These are phyloP conservation scores for Ptilorrhoa leucosticta DNA, from an alignment of 2,113 vertebrate genomes.

Conservation along the genomic window DNA sequence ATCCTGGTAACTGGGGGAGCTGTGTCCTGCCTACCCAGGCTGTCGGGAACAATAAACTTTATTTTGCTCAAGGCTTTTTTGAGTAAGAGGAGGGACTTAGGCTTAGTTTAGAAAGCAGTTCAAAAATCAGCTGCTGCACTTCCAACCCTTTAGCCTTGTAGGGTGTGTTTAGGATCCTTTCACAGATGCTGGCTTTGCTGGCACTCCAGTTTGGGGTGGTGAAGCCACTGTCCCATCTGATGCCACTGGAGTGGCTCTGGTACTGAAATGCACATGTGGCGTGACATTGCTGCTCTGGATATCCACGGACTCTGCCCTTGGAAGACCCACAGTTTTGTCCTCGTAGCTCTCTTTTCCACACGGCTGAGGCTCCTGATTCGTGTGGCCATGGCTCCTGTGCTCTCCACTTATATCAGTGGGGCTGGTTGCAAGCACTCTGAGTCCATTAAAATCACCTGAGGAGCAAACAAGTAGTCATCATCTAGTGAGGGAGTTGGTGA, in stretches of 20 bases:
- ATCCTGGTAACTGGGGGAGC: not conserved
- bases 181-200: accelerated
- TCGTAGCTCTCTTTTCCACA: not conserved
- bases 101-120: not conserved
- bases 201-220: not conserved
- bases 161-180: not conserved
- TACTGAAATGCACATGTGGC: accelerated
- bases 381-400: accelerated
- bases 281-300: not conserved
- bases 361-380: not conserved
- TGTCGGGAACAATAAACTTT: not conserved
- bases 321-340: not conserved
- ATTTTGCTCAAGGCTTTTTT: not conserved
- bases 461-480: not conserved
- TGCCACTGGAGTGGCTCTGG: not conserved
- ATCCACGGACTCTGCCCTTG: not conserved
- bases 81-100: not conserved
- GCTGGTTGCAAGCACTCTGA: not conserved
- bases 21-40: not conserved
- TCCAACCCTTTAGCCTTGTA: accelerated
- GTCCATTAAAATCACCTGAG: not conserved
- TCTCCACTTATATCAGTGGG: accelerated
- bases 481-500: not conserved
- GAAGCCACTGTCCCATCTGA: not conserved
- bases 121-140: accelerated